These are phyloP conservation scores for Tauraco erythrolophus DNA, from an alignment of 2,113 vertebrate species.

Conservation along the genomic window DNA sequence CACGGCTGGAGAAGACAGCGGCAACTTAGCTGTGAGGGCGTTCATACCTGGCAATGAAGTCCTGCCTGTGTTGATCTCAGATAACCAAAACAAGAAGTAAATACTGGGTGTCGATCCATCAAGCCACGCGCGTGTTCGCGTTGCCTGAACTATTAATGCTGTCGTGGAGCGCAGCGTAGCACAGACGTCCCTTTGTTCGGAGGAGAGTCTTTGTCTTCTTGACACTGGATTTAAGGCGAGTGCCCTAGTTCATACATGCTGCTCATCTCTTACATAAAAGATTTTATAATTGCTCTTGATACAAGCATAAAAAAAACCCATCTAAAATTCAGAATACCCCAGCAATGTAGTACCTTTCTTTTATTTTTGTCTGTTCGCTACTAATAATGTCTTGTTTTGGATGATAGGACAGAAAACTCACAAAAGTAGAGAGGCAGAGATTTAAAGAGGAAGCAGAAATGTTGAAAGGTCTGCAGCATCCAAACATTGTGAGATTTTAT, in stretches of 20 bases:
- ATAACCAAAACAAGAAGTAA: neutral
- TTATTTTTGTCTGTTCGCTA: neutral
- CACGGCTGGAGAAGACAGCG: too few species aligned
- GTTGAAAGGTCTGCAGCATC: constrained; percentile 96
- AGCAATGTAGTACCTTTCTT: neutral
- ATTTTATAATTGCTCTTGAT: constrained; percentile 15
- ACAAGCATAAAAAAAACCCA: neutral
- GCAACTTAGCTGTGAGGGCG: neutral
- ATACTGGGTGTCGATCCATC: neutral
- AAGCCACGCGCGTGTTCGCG: neutral
- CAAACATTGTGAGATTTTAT: constrained; percentile 97
- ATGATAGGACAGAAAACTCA: constrained; percentile 91
- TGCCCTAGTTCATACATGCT: neutral
- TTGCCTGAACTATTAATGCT: neutral
- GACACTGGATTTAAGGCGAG: neutral
- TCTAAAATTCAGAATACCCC: neutral
- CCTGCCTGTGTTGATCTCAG: neutral
- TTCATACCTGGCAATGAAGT: neutral
- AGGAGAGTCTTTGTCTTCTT: neutral
- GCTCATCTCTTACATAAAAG: constrained; percentile 26
- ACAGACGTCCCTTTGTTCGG: neutral
- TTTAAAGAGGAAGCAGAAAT: constrained; percentile 99
- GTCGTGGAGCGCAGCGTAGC: neutral
- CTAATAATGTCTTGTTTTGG: neutral
- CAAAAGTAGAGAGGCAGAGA: constrained; percentile 92